phyloP scores from a whole-genome alignment of 1,140 invertebrate species.

The Pachypeltis micranthus region DNA sequence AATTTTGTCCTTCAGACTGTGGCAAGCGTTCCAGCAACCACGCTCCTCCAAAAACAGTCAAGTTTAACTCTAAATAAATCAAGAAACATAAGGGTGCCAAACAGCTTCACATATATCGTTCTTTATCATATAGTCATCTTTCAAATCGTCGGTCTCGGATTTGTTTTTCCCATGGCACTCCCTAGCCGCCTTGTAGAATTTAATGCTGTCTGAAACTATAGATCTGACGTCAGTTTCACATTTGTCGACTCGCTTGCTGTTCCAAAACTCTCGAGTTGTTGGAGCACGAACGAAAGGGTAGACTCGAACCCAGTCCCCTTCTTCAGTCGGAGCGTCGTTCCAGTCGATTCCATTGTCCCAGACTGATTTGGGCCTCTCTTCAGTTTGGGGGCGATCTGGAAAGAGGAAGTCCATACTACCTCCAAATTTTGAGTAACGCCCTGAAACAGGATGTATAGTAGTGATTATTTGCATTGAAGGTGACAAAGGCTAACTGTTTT shows the following conservation, averaged over 20 bases:
- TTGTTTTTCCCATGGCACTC: neutral
- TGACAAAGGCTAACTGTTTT: too few species aligned
- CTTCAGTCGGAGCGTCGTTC: conserved; percentile 38
- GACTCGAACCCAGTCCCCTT: conserved; percentile 50
- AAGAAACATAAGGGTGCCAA: conserved; percentile 4
- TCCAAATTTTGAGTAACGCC: neutral
- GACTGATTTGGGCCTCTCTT: conserved; percentile 5
- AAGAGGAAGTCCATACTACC: neutral
- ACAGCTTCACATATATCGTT: neutral
- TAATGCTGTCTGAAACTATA: neutral
- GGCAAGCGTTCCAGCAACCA: too few species aligned
- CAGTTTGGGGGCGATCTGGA: neutral
- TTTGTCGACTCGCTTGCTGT: neutral
- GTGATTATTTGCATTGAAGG: too few species aligned
- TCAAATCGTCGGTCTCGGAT: neutral
- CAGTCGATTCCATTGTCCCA: conserved; percentile 53
- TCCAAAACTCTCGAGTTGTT: neutral
- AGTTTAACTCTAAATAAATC: too few species aligned
- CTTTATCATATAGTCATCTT: neutral
- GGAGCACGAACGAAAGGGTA: conserved; percentile 36
- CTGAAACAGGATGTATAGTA: neutral
- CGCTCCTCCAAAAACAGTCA: too few species aligned
- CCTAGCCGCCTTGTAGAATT: neutral
- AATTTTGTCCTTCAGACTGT: too few species aligned
- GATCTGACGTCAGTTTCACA: neutral